Evolutionary conservation across 2,888 invertebrate species (phyloP).

Genomic region (Cephus runcator): DNA sequence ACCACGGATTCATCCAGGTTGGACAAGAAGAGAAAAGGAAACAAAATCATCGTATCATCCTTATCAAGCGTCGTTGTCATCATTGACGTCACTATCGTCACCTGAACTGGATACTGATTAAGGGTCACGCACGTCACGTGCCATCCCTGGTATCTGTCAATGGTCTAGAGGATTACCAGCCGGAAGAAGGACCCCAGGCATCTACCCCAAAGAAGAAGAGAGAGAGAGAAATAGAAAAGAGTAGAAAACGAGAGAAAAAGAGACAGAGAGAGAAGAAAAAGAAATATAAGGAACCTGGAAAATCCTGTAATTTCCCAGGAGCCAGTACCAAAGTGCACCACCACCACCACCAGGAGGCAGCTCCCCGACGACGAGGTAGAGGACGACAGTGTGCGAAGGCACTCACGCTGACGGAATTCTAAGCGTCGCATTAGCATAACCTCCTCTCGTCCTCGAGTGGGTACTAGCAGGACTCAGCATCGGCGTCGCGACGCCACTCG

Average conservation of each 20-base stretch:
- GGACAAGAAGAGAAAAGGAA: neutral
- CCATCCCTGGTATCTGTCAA: neutral
- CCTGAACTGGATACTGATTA: neutral
- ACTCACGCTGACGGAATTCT: constrained; percentile 2
- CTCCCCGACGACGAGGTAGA: neutral
- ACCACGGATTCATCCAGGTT: neutral
- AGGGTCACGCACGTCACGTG: neutral
- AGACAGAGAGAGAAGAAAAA: constrained; percentile 11
- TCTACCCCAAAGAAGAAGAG: constrained; percentile 1
- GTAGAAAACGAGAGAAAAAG: constrained; percentile 5
- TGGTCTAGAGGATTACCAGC: neutral
- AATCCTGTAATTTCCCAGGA: constrained; percentile 6
- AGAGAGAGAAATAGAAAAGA: constrained; percentile 9
- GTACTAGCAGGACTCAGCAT: neutral
- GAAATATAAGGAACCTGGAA: neutral
- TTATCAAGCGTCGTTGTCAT: neutral
- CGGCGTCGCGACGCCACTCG: neutral
- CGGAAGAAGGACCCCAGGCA: neutral
- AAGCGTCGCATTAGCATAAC: constrained; percentile 1
- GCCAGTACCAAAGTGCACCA: neutral
- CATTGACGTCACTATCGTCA: neutral
- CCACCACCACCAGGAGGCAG: neutral
- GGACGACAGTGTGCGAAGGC: neutral
- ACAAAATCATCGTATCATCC: neutral
- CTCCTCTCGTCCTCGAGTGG: neutral